phyloP scores from a whole-genome alignment of 2,113 vertebrate genomes.

The Dinomys branickii region DNA sequence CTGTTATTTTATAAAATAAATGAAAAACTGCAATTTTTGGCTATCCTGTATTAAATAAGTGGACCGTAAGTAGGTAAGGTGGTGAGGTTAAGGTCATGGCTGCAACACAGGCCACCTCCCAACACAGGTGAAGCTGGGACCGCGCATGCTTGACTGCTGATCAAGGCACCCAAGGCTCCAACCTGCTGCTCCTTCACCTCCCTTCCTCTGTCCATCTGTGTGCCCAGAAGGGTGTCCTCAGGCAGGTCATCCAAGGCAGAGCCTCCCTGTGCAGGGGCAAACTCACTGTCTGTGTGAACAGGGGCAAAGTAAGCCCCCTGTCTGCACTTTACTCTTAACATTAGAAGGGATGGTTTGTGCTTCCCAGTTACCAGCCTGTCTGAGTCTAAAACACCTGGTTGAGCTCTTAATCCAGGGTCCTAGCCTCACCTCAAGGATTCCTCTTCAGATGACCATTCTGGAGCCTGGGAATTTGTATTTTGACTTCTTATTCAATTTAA shows the following conservation, averaged over 20 bases:
- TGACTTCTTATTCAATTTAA: not conserved
- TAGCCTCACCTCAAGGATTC: not conserved
- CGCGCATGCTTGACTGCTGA: not conserved
- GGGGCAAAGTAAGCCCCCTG: not conserved
- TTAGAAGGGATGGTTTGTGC: not conserved
- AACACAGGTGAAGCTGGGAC: not conserved
- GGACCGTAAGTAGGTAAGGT: not conserved
- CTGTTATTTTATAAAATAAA: not conserved
- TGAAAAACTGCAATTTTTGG: not conserved
- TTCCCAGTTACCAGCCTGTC: not conserved
- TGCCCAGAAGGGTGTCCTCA: not conserved
- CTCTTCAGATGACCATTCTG: not conserved
- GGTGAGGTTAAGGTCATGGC: not conserved
- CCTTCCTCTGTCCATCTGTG: not conserved
- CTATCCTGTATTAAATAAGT: not conserved
- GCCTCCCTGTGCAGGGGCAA: not conserved
- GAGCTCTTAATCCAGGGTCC: not conserved
- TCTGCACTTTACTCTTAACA: not conserved
- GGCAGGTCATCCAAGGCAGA: not conserved
- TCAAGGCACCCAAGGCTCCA: too few species aligned
- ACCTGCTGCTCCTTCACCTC: not conserved
- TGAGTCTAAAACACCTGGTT: not conserved
- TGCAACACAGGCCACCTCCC: not conserved
- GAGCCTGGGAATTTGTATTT: not conserved
- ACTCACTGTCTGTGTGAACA: not conserved